Base-by-base conservation (phyloP, 2,797 vertebrate genomes). In the Xenops minutus region DNA sequence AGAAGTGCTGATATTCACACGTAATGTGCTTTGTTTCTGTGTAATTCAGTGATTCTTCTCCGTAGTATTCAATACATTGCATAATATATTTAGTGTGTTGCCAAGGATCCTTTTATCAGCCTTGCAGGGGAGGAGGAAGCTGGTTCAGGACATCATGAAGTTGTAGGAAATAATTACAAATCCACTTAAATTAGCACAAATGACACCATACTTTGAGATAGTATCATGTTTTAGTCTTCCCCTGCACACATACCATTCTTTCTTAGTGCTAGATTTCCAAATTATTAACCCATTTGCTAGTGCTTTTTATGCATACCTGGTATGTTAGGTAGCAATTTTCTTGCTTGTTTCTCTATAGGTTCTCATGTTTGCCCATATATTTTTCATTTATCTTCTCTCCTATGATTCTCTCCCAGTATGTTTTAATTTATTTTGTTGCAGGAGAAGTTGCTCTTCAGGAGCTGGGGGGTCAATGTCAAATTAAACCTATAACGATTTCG, bases 91-190 rank as follows among this genome's bases (percentile, higher is more conserved):
- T 49, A 79, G 62, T 56, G 69, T 88, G 95, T 92, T 96, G 88
- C 77, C 85, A 89, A 30, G 87, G 93, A 43, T 90, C 71, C 46
- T 80, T 94, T 88, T 78, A 72, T 89, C 93, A 94, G 72, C 66
- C 43, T 62, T 63, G 20, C 69, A 26, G 13, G 51, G 75, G 49
- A 81, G 74, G 88, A 88, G 74, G 76, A 86, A 94, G 59, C 83
- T 78, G 66, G 46, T 92, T 75, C 96, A 74, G 97, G 96, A 92
- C 88, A 81, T 71, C 52, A 4, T 56, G 84, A 95, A 97, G 95
- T 95, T 97, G 76, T 73, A 44, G 39, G 76, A 87, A 91, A 95
- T 94, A 91, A 81, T 87, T 93, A 44, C 39, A 6, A 30, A 62
- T 71, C 80, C 61, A 58, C 89, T 84, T 68, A 64, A 89, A 95